Evolutionary conservation across 2,113 vertebrate genomes (phyloP), one percentile per base, ranked within the genome.

Genomic region (Ceratotherium simum): DNA sequence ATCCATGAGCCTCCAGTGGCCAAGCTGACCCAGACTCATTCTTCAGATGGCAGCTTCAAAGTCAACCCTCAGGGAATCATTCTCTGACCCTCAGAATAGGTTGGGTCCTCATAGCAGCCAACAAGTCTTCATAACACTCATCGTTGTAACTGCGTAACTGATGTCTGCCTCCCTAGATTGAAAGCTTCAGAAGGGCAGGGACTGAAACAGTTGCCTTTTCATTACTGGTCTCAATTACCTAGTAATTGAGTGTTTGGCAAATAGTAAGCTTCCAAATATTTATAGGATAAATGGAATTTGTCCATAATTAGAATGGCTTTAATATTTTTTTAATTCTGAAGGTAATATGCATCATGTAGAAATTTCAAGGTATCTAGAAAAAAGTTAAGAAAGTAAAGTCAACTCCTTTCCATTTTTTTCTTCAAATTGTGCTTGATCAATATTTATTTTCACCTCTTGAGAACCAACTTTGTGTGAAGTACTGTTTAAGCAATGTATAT

Each of bases 251-350:
- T 73, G 17, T 65, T 48, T 67, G 65, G 64, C 54, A 86, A 70
- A 87, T 3, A 39, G 2, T 20, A 81, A 64, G 48, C 46, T 85
- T 89, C 72, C 42, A 76, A 64, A 36, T 56, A 92, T 46, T 60
- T 64, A 16, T 67, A 89, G 78, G 82, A 79, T 60, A 93, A 90
- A 90, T 23, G 16, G 25, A 85, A 42, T 36, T 81, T 78, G 76
- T 20, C 27, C 27, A 36, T 76, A 81, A 81, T 81, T 81, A 84
- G 25, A 76, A 75, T 8, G 54, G 31, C 23, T 46, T 58, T 89
- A 92, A 60, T 82, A 89, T 82, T 94, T 84, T 42, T 86, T 62
- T 69, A 81, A 87, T 83, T 92, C 56, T 79, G 14, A 89, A 90
- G 69, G 67, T 48, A 87, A 65, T 12, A 72, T 11, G 23, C 56